phyloP scores from a whole-genome alignment of 2,113 vertebrate species.

The Barbus barbus region DNA sequence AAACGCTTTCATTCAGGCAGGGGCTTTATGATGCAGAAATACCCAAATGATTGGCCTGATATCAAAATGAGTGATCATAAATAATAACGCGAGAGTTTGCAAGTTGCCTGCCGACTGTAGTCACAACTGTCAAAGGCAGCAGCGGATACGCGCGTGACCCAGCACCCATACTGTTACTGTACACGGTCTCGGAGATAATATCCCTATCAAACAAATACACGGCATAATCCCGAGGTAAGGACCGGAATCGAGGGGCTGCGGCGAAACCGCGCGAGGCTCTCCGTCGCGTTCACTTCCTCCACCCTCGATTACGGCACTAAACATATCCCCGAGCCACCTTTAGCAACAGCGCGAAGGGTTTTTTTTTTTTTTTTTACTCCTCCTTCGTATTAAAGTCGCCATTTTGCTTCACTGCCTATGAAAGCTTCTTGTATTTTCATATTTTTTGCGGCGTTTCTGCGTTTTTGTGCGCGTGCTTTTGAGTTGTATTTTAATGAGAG shows the following conservation, averaged over 20 bases:
- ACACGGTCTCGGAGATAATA: constrained; percentile 75
- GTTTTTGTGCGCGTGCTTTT: constrained; percentile 51
- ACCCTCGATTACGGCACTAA: constrained; percentile 71
- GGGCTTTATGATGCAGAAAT: constrained; percentile 63
- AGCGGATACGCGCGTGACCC: constrained; percentile 76
- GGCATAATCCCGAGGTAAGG: constrained; percentile 78
- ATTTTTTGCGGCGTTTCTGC: constrained; percentile 68
- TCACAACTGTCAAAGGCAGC: constrained; percentile 83
- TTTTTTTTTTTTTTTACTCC: constrained; percentile 73
- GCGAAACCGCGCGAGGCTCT: constrained; percentile 60
- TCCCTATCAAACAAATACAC: constrained; percentile 64
- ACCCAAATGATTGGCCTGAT: constrained; percentile 60
- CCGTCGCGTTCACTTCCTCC: constrained; percentile 67
- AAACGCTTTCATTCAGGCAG: constrained; percentile 62
- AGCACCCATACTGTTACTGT: constrained; percentile 77
- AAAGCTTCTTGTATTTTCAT: constrained; percentile 76
- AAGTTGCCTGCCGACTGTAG: constrained; percentile 77
- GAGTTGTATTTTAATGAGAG: constrained; percentile 63
- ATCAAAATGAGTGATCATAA: constrained; percentile 58
- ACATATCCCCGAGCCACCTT: constrained; percentile 76
- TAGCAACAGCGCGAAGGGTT: constrained; percentile 70
- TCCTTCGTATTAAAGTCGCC: constrained; percentile 92
- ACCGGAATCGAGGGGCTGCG: constrained; percentile 63
- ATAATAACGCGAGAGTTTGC: constrained; percentile 82
- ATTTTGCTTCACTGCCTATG: constrained; percentile 90